A percentile compares a stretch with the other conserved stretches of the same genome.
Evolutionary conservation across 1,140 invertebrate genomes (phyloP).

Genomic region (Drosophila nasuta): DNA sequence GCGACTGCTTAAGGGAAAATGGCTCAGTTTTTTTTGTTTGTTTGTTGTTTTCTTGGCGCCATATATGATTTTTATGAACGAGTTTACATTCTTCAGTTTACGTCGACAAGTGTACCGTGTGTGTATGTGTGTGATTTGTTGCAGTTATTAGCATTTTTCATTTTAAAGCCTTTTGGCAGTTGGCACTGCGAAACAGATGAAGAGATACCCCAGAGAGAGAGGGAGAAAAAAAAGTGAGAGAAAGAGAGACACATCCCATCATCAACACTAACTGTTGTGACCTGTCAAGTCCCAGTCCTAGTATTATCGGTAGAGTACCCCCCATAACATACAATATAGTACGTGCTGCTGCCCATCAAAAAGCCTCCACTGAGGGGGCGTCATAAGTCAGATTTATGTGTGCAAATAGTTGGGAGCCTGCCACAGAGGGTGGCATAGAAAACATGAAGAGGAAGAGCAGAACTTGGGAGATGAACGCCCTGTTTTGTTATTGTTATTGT

Average conservation of each 20-base stretch:
- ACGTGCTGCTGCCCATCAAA: conserved; percentile 13
- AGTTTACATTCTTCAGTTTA: conserved; percentile 71
- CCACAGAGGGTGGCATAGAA: background rate
- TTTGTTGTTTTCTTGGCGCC: conserved; percentile 35
- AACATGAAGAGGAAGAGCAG: background rate
- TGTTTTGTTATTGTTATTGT: conserved; percentile 46
- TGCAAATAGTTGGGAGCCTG: conserved; percentile 67
- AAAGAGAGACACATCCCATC: conserved; percentile 49
- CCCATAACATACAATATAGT: too few species aligned
- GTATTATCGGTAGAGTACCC: background rate
- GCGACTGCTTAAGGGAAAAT: conserved; percentile 43
- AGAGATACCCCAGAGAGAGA: conserved; percentile 6
- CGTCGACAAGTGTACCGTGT: conserved; percentile 42
- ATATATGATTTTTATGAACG: conserved; percentile 79
- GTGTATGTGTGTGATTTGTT: conserved; percentile 66
- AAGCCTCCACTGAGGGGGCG: conserved; percentile 53
- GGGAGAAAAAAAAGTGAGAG: conserved; percentile 31
- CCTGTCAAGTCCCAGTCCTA: conserved; percentile 15
- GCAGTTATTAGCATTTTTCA: conserved; percentile 81
- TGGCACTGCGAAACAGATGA: conserved; percentile 16
- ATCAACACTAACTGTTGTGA: conserved; percentile 51
- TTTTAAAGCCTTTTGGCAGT: conserved; percentile 62
- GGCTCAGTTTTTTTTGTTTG: background rate
- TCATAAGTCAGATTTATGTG: conserved; percentile 82
- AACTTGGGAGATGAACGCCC: conserved; percentile 37